Evolutionary conservation across 2,888 invertebrate species (phyloP).

Genomic region (Rapana venosa): DNA sequence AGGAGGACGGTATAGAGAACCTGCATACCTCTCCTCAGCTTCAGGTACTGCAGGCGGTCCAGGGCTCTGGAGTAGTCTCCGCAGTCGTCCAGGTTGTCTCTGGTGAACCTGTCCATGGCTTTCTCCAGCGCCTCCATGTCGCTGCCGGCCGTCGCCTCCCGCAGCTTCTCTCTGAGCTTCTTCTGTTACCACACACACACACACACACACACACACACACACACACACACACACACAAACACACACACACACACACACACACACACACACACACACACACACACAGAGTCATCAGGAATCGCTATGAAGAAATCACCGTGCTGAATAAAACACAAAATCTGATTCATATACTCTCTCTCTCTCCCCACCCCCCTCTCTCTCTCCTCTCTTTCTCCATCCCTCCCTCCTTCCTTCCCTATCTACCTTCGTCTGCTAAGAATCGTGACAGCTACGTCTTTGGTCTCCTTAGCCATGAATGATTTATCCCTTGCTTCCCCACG

Average conservation of each 20-base stretch:
- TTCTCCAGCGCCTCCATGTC: conserved; percentile 63
- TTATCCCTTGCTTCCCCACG: too few relatives aligned
- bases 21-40: conserved; percentile 60
- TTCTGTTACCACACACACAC: conserved; percentile 54
- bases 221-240: neutral
- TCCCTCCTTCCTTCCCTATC: too few relatives aligned
- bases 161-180: conserved; percentile 60
- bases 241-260: conserved; percentile 24
- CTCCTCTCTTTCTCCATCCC: too few relatives aligned
- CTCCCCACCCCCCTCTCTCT: too few relatives aligned
- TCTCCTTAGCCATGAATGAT: too few relatives aligned
- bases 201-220: neutral
- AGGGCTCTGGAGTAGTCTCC: conserved; percentile 65
- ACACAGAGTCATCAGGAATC: neutral
- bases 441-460: too few relatives aligned
- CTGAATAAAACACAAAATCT: too few relatives aligned
- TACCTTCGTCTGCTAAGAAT: too few relatives aligned
- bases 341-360: too few relatives aligned
- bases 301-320: too few relatives aligned
- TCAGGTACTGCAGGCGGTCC: conserved; percentile 59
- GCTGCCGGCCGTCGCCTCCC: conserved; percentile 58
- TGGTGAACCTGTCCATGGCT: conserved; percentile 60
- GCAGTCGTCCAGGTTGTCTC: conserved; percentile 65
- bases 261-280: conserved; percentile 11
- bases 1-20: too few relatives aligned